phyloP scores from a whole-genome alignment of 2,888 invertebrate genomes.

The Agapostemon virescens region DNA sequence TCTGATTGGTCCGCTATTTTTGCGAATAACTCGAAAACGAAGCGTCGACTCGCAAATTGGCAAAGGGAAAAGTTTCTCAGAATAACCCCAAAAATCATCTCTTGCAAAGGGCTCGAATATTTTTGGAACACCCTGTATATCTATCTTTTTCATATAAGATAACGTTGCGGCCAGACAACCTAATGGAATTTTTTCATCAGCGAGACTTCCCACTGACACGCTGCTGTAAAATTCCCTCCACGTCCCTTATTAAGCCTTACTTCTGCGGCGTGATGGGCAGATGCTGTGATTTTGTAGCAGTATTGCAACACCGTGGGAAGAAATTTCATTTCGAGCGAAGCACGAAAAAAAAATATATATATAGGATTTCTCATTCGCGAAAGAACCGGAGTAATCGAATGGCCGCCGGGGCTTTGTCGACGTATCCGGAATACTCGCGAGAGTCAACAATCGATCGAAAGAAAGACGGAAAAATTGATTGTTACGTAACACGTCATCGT shows the following conservation, averaged over 20 bases:
- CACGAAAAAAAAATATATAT: background rate
- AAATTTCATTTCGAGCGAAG: conserved; percentile 57
- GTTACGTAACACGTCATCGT: background rate
- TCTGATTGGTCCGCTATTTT: no score
- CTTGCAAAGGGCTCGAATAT: no score
- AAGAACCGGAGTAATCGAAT: conserved; percentile 44
- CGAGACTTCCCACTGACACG: conserved; percentile 48
- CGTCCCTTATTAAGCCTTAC: conserved; percentile 56
- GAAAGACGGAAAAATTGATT: conserved; percentile 13
- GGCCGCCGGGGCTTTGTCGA: conserved; percentile 32
- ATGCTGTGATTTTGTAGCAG: conserved; percentile 56
- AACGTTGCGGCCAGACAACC: conserved; percentile 44
- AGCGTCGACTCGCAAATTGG: no score
- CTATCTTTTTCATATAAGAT: conserved; percentile 49
- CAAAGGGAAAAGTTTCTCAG: no score
- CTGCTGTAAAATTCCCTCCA: conserved; percentile 46
- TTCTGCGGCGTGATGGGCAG: conserved; percentile 39
- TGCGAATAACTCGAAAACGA: no score
- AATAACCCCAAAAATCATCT: no score
- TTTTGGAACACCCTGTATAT: conserved; percentile 12
- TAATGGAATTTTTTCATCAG: conserved; percentile 73
- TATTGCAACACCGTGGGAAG: conserved; percentile 48
- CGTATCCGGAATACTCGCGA: conserved; percentile 30
- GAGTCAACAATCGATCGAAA: conserved; percentile 34
- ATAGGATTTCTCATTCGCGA: conserved; percentile 34